These are phyloP conservation scores for Polyodon spathula DNA, from an alignment of 2,113 vertebrate genomes.

Conservation along the genomic window DNA sequence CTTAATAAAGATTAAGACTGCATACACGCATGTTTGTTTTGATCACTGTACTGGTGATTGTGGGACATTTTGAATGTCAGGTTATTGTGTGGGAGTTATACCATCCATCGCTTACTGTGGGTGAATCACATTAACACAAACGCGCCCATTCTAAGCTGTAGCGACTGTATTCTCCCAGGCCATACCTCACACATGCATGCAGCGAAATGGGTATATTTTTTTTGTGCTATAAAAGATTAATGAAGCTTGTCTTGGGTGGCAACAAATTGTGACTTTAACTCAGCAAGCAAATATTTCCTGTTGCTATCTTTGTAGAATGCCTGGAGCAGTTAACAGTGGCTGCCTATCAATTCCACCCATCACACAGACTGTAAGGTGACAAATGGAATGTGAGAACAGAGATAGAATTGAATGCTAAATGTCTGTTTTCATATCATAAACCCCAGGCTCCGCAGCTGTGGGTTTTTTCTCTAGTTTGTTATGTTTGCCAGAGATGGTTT, in stretches of 20 bases:
- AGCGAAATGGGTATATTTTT: background rate
- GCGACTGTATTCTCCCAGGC: background rate
- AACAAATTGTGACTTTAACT: conserved; percentile 43
- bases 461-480: conserved; percentile 36
- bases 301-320: conserved; percentile 39
- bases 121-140: too few species aligned
- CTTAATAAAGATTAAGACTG: too few species aligned
- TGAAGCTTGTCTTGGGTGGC: conserved; percentile 38
- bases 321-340: conserved; percentile 29
- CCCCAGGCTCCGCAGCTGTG: conserved; percentile 26
- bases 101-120: too few species aligned
- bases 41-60: too few species aligned
- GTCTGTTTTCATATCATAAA: conserved; percentile 40
- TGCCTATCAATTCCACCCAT: conserved; percentile 36
- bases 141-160: too few species aligned
- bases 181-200: background rate
- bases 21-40: too few species aligned
- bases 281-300: conserved; percentile 39
- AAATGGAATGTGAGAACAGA: conserved; percentile 34
- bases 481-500: conserved; percentile 38
- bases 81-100: too few species aligned
- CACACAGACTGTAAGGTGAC: conserved; percentile 39
- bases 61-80: too few species aligned
- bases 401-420: conserved; percentile 43
- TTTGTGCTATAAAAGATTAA: conserved; percentile 30